phyloP scores from a whole-genome alignment of 2,113 vertebrate species.

The Lipotes vexillifer region DNA sequence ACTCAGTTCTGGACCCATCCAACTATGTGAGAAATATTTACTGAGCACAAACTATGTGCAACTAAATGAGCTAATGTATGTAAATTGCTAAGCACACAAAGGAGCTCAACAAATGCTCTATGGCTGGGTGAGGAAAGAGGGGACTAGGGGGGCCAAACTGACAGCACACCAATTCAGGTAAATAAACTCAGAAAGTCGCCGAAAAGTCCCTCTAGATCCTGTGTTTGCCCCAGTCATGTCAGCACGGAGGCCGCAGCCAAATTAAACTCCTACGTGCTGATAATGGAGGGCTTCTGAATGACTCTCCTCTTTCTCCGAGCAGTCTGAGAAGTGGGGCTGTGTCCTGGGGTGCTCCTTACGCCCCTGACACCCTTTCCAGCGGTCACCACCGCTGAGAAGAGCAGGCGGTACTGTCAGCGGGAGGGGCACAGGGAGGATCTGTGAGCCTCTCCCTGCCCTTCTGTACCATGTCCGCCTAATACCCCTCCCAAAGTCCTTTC shows the following conservation, averaged over 20 bases:
- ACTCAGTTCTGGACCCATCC: neutral
- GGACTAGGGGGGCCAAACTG: neutral
- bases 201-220: neutral
- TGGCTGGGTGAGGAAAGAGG: neutral
- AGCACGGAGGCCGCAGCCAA: neutral
- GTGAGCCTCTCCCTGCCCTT: neutral
- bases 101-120: neutral
- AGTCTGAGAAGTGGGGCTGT: neutral
- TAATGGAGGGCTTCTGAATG: neutral
- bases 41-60: neutral
- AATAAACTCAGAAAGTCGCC: neutral
- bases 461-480: neutral
- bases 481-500: neutral
- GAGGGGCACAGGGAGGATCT: too few species aligned
- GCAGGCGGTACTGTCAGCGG: accelerated
- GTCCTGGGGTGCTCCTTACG: neutral
- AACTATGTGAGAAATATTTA: neutral
- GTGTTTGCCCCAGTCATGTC: neutral
- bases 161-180: neutral
- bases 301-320: neutral
- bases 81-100: neutral
- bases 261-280: neutral
- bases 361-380: neutral
- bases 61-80: neutral
- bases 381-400: neutral